Evolutionary conservation across 1,140 invertebrate genomes (phyloP).

Genomic region (Acromyrmex heyeri): DNA sequence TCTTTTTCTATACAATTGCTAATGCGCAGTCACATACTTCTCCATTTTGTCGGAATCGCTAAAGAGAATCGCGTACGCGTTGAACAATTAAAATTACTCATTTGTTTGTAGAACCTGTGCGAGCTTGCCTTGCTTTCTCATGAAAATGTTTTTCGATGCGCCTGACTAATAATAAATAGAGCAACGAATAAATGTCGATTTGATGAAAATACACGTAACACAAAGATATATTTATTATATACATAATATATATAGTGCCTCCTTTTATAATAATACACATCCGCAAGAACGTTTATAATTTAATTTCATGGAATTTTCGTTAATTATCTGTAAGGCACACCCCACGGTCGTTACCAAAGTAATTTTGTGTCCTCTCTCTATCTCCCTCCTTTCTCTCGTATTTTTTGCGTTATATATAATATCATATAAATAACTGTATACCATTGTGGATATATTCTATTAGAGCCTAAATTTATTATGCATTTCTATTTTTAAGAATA

Average conservation of each 20-base stretch:
- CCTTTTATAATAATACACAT: conserved; percentile 75
- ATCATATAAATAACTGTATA: conserved; percentile 83
- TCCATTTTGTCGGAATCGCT: conserved; percentile 73
- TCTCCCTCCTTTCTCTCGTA: not conserved
- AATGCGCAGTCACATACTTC: conserved; percentile 77
- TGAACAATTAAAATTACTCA: conserved; percentile 80
- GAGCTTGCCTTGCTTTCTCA: conserved; percentile 75
- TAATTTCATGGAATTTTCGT: conserved; percentile 75
- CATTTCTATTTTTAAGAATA: conserved; percentile 81
- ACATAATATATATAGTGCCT: conserved; percentile 74
- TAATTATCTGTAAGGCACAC: conserved; percentile 83
- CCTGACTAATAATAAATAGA: conserved; percentile 82
- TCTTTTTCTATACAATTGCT: conserved; percentile 86
- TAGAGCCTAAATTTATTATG: conserved; percentile 73
- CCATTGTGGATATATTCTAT: conserved; percentile 69
- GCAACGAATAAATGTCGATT: conserved; percentile 75
- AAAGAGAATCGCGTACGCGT: conserved; percentile 72
- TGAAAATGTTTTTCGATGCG: conserved; percentile 70
- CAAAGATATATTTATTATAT: conserved; percentile 75
- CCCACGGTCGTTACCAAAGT: conserved; percentile 81
- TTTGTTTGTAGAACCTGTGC: conserved; percentile 76
- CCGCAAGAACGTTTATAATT: conserved; percentile 76
- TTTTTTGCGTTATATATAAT: conserved; percentile 65
- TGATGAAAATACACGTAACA: conserved; percentile 76
- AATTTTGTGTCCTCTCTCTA: conserved; percentile 75